Evolutionary conservation across 1,140 invertebrate species (phyloP).

Genomic region (Conus ventricosus): DNA sequence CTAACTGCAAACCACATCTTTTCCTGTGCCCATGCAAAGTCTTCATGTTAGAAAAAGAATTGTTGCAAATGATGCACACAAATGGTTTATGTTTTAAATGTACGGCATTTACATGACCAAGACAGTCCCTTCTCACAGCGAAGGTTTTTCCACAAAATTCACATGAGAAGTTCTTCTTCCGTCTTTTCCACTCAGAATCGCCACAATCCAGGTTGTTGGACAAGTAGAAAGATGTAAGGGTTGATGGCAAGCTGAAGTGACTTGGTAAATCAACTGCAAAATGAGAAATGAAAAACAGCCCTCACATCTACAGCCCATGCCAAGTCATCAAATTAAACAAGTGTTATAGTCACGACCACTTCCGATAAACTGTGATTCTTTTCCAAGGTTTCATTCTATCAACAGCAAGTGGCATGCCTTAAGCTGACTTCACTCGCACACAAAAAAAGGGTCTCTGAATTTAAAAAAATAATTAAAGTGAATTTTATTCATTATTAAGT

Average conservation of each 20-base stretch:
- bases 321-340: too few relatives aligned
- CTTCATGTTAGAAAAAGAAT: constrained; percentile 12
- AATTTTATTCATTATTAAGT: too few relatives aligned
- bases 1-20: neutral
- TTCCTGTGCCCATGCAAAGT: constrained; percentile 11
- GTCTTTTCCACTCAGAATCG: constrained; percentile 17
- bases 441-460: too few relatives aligned
- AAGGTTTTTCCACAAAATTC: constrained; percentile 38
- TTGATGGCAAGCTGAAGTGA: constrained; percentile 1
- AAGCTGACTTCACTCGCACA: too few relatives aligned
- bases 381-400: too few relatives aligned
- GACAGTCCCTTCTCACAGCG: constrained; percentile 34
- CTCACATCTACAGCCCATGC: neutral
- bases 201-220: neutral
- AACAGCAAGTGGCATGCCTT: too few relatives aligned
- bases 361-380: too few relatives aligned
- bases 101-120: constrained; percentile 38
- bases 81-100: constrained; percentile 38
- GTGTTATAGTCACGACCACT: too few relatives aligned
- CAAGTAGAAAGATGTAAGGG: neutral
- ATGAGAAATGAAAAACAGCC: constrained; percentile 16
- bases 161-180: constrained; percentile 34
- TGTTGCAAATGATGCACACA: constrained; percentile 20
- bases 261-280: neutral
- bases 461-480: too few relatives aligned